Evolutionary conservation across 1,140 invertebrate genomes (phyloP), one percentile per base, ranked within the genome.

Genomic region (Vollenhovia emeryi): DNA sequence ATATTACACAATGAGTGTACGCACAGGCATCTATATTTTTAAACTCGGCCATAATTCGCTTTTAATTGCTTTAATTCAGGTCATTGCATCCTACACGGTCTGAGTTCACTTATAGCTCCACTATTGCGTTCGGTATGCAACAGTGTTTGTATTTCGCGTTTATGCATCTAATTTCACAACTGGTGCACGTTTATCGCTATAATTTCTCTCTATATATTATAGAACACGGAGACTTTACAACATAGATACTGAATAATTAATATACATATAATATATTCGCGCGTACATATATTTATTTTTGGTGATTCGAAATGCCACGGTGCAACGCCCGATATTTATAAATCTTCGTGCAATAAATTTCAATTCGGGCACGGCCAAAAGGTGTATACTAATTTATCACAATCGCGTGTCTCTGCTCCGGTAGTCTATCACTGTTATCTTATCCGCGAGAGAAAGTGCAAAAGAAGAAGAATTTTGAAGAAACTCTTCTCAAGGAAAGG

Each of bases 51-150:
- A n/a, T 83, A 79, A 88, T 83, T 84, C 48, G 75, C 40, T 62
- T 78, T 85, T 90, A 90, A 90, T 90, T 88, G 78, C 50, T 71
- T 84, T 74, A 84, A 90, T 90, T 90, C 76, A 64, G 69, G 59
- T 73, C 83, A 71, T 88, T 76, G 83, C 66, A 60, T 80, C 68
- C 79, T 71, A 48, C 15, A 71, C 48, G 7, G 57, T 45, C 6
- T 30, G 75, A 85, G 52, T 59, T 45, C 69, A 27, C 24, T 78
- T 88, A n/a, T n/a, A 88, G 80, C 71, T 82, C 30, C 48, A 18
- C 59, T 84, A 59, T 73, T 30, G 59, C 45, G 50, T 15, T n/a
- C 30, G 74, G 8, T 84, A 84, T 36, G 52, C 30, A 48, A 24
- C 18, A 24, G 1, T 50, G 52, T 87, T 87, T 78, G 76, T 64